Base-by-base conservation (phyloP, 2,113 vertebrate species). In the Sigmodon hispidus region DNA sequence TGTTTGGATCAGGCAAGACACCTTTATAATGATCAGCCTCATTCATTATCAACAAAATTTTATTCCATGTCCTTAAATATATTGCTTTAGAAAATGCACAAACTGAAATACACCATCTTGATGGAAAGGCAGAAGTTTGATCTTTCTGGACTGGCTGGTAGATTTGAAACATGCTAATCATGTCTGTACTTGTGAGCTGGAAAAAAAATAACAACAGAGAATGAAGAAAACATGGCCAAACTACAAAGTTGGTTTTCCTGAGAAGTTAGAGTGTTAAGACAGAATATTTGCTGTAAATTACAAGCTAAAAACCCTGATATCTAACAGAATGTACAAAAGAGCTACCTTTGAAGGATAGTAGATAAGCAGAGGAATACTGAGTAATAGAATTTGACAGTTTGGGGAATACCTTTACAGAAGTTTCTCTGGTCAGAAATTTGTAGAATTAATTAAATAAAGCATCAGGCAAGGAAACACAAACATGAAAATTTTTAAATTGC, bases 371-470 rank as follows among this genome's bases (percentile, higher is more conserved):
- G 85, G 55, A 85, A 22, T 81, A 34, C 7, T 86, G 59, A 52
- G 8, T 94, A 86, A 83, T 88, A 92, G 0, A 95, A 91, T 91
- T 45, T 5, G 92, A 93, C 61, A 94, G 24, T 63, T 24, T 84
- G 79, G 94, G 26, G 89, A 94, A 24, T 73, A 87, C 52, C 48
- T 61, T 87, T 89, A 57, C 50, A 95, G 76, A 87, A 90, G 59
- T 75, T 95, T 59, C 73, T 85, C 40, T 96, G n/a, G 88, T 48
- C 67, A 93, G 15, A 96, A 97, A 96, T 88, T 72, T n/a, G 73
- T 48, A 92, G 45, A 97, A 97, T 94, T 94, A 97, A 97, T 84
- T 95, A 87, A 84, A n/a, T 93, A 94, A 96, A 97, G 77, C 88
- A 95, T 31, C 59, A 96, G 80, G 1, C 45, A 87, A 89, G 85